Evolutionary conservation across 2,113 vertebrate genomes (phyloP).

Genomic region (Nesoenas mayeri): DNA sequence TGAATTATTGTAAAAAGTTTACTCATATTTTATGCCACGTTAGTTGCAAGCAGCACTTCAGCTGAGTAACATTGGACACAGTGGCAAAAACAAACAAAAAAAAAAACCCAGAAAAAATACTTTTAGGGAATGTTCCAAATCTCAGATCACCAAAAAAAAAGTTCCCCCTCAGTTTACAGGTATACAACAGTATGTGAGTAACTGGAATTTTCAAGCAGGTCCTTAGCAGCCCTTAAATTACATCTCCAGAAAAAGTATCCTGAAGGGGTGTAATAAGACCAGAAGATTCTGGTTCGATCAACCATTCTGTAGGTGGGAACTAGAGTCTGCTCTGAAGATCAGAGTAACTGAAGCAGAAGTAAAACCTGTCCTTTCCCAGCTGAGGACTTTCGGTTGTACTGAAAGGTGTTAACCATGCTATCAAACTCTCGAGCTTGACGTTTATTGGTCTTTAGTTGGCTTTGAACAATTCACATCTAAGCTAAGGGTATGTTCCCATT

Average conservation of each 20-base stretch:
- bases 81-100: background rate
- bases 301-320: background rate
- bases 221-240: background rate
- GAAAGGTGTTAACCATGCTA: background rate
- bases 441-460: background rate
- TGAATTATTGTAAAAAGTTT: background rate
- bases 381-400: background rate
- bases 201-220: background rate
- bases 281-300: background rate
- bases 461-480: background rate
- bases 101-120: background rate
- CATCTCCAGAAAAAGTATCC: background rate
- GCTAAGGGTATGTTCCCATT: background rate
- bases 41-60: background rate
- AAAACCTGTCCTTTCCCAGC: background rate
- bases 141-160: background rate
- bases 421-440: background rate
- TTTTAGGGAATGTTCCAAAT: background rate
- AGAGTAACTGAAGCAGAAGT: background rate
- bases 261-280: background rate
- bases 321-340: background rate
- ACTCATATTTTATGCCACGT: background rate
- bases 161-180: background rate
- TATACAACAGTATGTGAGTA: background rate
- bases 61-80: background rate